These are phyloP conservation scores for Aurelia coerulea DNA, from an alignment of 30 jellyfish, hydroid and myxozoan genomes.

Conservation along the genomic window DNA sequence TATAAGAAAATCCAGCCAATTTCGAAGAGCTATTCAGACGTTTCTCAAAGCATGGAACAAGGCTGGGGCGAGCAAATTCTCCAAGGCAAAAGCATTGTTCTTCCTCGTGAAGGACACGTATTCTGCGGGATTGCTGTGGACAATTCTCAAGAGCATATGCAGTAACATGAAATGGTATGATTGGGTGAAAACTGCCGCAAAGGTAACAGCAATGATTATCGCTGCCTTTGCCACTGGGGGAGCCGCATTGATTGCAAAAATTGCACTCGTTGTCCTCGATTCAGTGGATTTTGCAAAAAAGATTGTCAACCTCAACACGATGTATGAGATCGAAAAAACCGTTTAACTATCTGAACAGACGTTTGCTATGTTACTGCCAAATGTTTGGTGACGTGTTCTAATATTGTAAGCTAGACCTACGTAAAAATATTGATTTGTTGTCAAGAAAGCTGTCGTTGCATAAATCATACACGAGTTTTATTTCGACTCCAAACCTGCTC, in stretches of 20 bases:
- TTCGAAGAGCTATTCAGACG: neutral
- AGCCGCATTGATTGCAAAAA: neutral
- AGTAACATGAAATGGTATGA: neutral
- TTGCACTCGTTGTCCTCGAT: neutral
- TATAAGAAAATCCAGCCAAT: neutral
- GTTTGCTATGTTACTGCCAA: neutral
- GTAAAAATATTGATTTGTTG: too few species aligned
- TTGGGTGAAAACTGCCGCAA: neutral
- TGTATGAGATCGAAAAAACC: neutral
- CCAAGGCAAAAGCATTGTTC: neutral
- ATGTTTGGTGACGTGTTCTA: neutral
- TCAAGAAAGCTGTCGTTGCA: too few species aligned
- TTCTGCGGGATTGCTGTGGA: neutral
- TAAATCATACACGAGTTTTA: too few species aligned
- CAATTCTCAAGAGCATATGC: neutral
- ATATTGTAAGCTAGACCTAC: neutral
- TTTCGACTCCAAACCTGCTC: neutral
- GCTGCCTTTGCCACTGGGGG: neutral
- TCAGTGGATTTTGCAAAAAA: neutral
- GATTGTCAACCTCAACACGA: neutral
- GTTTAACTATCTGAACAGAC: neutral
- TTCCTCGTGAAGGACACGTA: neutral
- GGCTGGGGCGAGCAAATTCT: neutral
- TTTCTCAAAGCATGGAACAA: neutral
- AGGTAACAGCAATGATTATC: neutral